Conservation (phyloP, 2,797 vertebrate species). For the Lindbergichthys nudifrons region DNA sequence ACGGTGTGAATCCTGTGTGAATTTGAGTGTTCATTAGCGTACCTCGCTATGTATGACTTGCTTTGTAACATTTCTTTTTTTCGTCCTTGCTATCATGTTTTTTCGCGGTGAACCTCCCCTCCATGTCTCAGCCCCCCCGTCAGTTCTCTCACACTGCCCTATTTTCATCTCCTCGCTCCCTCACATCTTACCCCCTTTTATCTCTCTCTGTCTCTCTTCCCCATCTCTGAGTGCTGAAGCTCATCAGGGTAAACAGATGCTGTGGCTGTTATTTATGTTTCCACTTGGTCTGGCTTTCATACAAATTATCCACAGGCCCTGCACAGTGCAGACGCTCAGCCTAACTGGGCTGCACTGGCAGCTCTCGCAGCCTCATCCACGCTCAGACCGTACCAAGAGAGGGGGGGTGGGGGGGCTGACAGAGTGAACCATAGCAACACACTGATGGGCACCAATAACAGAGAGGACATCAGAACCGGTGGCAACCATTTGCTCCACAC, state of each 20-base stretch:
- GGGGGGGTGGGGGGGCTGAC: conserved; percentile 19
- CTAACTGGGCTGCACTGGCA: conserved; percentile 81
- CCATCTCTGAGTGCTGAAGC: conserved; percentile 76
- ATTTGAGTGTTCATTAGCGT: conserved; percentile 78
- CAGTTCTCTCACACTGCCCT: conserved; percentile 66
- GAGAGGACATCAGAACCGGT: conserved; percentile 63
- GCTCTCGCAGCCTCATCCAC: conserved; percentile 69
- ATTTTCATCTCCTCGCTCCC: conserved; percentile 62
- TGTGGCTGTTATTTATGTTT: conserved; percentile 87
- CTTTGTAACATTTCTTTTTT: conserved; percentile 71
- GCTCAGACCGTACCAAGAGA: conserved; percentile 71
- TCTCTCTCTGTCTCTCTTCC: conserved; percentile 58
- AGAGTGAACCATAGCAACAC: conserved; percentile 69
- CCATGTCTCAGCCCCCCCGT: conserved; percentile 51
- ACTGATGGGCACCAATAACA: conserved; percentile 67
- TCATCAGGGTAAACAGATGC: conserved; percentile 87
- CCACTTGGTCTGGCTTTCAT: conserved; percentile 85
- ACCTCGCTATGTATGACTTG: conserved; percentile 76
- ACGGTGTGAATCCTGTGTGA: conserved; percentile 70
- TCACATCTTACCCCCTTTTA: conserved; percentile 28
- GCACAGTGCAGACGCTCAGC: conserved; percentile 80
- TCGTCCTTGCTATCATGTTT: conserved; percentile 60
- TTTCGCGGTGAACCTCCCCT: conserved; percentile 62
- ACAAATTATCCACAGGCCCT: conserved; percentile 86
- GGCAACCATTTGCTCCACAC: conserved; percentile 64